Conservation (phyloP, 2,113 vertebrate species). For the Takifugu bimaculatus region DNA sequence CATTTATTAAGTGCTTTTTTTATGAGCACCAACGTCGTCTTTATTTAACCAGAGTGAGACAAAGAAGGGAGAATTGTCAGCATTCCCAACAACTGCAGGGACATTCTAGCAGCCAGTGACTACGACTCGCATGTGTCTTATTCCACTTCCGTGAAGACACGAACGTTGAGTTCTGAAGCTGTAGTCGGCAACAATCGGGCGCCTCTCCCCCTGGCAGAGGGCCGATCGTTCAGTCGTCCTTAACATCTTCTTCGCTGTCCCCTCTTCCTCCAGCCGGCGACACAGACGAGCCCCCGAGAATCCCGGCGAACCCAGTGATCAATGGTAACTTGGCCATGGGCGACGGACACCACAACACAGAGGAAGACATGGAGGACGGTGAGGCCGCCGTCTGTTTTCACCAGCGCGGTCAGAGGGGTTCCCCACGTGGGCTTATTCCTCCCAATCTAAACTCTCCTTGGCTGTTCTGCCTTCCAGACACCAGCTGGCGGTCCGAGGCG, state of each 20-base stretch:
- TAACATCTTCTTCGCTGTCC: neutral
- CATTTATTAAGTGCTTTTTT: conserved; percentile 36
- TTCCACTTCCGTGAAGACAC: no score
- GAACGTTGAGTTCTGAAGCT: no score
- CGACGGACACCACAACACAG: conserved; percentile 94
- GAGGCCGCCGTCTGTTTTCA: conserved; percentile 46
- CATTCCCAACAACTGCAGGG: no score
- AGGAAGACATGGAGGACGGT: conserved; percentile 99
- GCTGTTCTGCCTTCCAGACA: conserved; percentile 75
- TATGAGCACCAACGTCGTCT: conserved; percentile 4
- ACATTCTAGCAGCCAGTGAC: no score
- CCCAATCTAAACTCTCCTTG: neutral
- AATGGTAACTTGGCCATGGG: conserved; percentile 98
- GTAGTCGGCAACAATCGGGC: no score
- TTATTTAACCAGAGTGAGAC: no score
- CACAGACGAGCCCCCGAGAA: conserved; percentile 97
- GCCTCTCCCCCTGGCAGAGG: no score
- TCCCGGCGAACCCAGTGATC: conserved; percentile 94
- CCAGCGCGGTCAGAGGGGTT: no score
- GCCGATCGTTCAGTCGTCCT: neutral
- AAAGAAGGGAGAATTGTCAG: no score
- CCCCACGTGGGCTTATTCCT: neutral
- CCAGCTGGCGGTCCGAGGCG: conserved; percentile 97
- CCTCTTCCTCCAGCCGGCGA: conserved; percentile 82
- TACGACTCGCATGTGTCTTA: no score